Percentiles rank a stretch among this genome's conserved stretches.
Evolutionary conservation across 2,888 invertebrate species (phyloP).

Genomic region (Anoncus sp.): DNA sequence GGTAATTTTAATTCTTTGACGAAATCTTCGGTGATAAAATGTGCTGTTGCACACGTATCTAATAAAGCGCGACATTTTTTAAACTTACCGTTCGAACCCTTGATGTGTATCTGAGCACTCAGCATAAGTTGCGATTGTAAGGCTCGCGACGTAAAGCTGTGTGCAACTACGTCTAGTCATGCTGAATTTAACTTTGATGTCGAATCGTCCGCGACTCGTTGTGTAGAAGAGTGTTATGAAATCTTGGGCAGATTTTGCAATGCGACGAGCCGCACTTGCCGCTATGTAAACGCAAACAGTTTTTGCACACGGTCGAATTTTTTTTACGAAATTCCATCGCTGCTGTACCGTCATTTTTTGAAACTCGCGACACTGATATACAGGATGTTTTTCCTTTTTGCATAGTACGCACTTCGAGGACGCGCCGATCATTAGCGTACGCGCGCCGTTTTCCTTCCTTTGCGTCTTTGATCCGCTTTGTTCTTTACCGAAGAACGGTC

Average conservation of each 20-base stretch:
- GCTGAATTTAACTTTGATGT: constrained; percentile 22
- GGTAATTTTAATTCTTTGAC: too few species aligned
- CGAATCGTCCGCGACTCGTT: constrained; percentile 20
- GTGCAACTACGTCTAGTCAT: constrained; percentile 18
- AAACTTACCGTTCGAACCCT: too few species aligned
- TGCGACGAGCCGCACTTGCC: constrained; percentile 37
- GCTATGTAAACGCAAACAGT: constrained; percentile 43
- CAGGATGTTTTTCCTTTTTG: constrained; percentile 36
- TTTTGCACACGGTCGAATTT: constrained; percentile 40
- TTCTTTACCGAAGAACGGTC: constrained; percentile 35
- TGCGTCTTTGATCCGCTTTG: constrained; percentile 20
- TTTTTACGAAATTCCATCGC: constrained; percentile 41
- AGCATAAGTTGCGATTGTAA: constrained; percentile 57
- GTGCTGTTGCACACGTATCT: too few species aligned
- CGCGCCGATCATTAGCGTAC: constrained; percentile 34
- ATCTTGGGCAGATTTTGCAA: constrained; percentile 41
- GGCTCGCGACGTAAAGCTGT: constrained; percentile 31
- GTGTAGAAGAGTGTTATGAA: constrained; percentile 51
- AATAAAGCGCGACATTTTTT: too few species aligned
- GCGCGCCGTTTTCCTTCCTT: constrained; percentile 41
- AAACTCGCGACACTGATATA: constrained; percentile 50
- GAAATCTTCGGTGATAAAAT: too few species aligned
- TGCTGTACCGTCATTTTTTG: constrained; percentile 29
- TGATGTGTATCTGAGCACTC: too few species aligned
- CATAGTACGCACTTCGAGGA: constrained; percentile 40